These are phyloP conservation scores for Malurus melanocephalus DNA, from an alignment of 2,113 vertebrate genomes.

Conservation along the genomic window DNA sequence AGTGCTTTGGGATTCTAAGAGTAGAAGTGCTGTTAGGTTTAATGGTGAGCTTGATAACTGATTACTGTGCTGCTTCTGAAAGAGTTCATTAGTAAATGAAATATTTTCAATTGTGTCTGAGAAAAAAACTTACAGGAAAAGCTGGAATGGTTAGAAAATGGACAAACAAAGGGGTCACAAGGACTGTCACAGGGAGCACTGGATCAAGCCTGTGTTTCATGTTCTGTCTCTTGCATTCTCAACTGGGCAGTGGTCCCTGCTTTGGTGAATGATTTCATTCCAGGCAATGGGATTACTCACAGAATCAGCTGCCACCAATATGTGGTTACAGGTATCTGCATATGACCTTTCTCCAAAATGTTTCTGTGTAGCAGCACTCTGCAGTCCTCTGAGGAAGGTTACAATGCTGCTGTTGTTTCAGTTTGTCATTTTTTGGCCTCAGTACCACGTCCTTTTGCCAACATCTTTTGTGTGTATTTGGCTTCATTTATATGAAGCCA, in stretches of 20 bases:
- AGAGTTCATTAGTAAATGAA: background rate
- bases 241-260: background rate
- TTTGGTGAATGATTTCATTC: background rate
- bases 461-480: background rate
- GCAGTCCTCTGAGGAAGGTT: background rate
- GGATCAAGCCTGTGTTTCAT: background rate
- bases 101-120: background rate
- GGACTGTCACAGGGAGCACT: background rate
- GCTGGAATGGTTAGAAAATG: background rate
- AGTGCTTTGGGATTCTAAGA: background rate
- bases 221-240: background rate
- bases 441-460: background rate
- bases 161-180: background rate
- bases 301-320: background rate
- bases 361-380: background rate
- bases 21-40: background rate
- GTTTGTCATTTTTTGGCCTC: constrained; percentile 11
- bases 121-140: background rate
- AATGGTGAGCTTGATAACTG: background rate
- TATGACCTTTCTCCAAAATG: background rate
- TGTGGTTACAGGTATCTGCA: constrained; percentile 13
- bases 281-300: background rate
- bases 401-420: constrained; percentile 4
- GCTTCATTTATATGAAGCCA: background rate
- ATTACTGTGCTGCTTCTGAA: background rate